A percentile compares a stretch with the other conserved stretches of the same genome.
These are phyloP conservation scores for Austrolebias charrua DNA, from an alignment of 2,797 vertebrate genomes.

Conservation along the genomic window DNA sequence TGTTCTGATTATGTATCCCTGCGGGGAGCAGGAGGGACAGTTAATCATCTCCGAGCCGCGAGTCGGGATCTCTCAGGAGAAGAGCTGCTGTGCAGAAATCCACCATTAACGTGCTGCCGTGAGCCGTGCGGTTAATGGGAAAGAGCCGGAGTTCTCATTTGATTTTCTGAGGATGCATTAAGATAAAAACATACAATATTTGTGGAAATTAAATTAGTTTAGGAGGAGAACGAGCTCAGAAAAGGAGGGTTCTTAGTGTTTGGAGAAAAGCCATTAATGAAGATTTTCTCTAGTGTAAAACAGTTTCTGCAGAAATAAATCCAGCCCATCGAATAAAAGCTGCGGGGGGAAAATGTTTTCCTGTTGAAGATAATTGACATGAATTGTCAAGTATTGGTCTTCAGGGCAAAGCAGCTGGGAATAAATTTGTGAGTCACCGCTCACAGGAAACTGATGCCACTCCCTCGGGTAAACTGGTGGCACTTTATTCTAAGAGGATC, in stretches of 20 bases:
- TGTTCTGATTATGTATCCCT: constrained; percentile 38
- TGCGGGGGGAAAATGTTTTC: constrained; percentile 15
- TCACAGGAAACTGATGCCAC: constrained; percentile 52
- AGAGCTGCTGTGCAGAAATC: constrained; percentile 29
- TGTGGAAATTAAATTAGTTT: constrained; percentile 35
- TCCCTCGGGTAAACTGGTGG: constrained; percentile 50
- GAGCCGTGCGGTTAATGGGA: constrained; percentile 34
- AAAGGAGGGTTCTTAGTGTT: constrained; percentile 2
- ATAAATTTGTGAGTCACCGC: constrained; percentile 65
- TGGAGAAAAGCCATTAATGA: constrained; percentile 6
- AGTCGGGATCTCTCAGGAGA: constrained; percentile 29
- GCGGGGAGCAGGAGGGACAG: constrained; percentile 14
- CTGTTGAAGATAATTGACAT: constrained; percentile 17
- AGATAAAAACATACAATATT: constrained; percentile 23
- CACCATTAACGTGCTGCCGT: constrained; percentile 26
- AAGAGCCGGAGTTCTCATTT: constrained; percentile 16
- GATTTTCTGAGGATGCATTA: constrained; percentile 35
- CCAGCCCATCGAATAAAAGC: neutral
- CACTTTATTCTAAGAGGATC: constrained; percentile 68
- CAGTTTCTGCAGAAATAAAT: constrained; percentile 12
- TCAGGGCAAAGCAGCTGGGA: constrained; percentile 37
- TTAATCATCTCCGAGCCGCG: constrained; percentile 1
- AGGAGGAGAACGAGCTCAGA: constrained; percentile 5
- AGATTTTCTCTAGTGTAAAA: constrained; percentile 5
- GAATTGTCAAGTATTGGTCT: constrained; percentile 37